These are phyloP conservation scores for Siphlonurus alternatus DNA, from an alignment of 2,888 invertebrate species.

Conservation along the genomic window DNA sequence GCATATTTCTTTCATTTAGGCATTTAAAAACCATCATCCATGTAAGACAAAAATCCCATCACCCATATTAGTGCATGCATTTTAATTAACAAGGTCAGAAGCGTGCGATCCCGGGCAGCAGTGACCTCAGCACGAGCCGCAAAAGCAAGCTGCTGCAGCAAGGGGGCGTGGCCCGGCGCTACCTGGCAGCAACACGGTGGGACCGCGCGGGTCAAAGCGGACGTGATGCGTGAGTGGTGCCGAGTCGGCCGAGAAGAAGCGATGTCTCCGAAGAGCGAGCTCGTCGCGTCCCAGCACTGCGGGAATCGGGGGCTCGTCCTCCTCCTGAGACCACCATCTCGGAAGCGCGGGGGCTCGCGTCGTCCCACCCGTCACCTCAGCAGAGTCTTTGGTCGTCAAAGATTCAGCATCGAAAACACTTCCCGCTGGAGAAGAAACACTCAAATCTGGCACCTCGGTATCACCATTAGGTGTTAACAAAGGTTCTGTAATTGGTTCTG, in stretches of 20 bases:
- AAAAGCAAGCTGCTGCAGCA: too few relatives aligned
- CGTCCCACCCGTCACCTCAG: neutral
- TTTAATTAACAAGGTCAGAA: too few relatives aligned
- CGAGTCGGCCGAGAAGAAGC: slow-evolving; percentile 61
- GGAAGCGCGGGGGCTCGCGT: neutral
- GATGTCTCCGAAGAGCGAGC: slow-evolving; percentile 53
- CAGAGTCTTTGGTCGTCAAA: neutral
- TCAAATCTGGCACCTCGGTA: neutral
- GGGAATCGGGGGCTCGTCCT: neutral
- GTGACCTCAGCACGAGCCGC: too few relatives aligned
- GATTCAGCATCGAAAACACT: neutral
- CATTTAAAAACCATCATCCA: too few relatives aligned
- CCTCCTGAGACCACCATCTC: neutral
- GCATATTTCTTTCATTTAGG: too few relatives aligned
- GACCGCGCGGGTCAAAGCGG: slow-evolving; percentile 54
- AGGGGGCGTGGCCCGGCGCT: neutral
- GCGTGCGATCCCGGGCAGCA: too few relatives aligned
- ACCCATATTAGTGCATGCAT: too few relatives aligned
- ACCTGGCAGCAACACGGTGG: slow-evolving; percentile 27
- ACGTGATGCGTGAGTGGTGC: slow-evolving; percentile 58
- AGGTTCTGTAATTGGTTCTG: neutral
- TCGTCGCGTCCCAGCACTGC: slow-evolving; percentile 47
- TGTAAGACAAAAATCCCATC: too few relatives aligned
- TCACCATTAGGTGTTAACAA: neutral
- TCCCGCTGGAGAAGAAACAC: neutral